Percentiles rank a stretch among this genome's conserved stretches.
Evolutionary conservation across 30 jellyfish, hydroid and myxozoan genomes (phyloP).

Genomic region (Aurelia coerulea): DNA sequence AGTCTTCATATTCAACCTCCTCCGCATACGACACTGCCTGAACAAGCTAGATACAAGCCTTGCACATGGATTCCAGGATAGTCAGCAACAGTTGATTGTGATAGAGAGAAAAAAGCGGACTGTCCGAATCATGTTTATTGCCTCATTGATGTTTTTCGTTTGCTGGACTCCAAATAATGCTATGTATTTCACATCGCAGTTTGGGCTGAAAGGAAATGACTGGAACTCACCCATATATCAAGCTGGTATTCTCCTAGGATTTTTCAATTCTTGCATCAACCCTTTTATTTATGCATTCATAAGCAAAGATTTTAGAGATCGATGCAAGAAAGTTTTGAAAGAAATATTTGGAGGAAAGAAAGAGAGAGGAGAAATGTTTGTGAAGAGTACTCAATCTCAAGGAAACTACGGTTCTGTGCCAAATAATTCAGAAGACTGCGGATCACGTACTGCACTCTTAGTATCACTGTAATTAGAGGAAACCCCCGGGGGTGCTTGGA

Average conservation of each 20-base stretch:
- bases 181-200: slow-evolving; percentile 27
- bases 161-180: slow-evolving; percentile 64
- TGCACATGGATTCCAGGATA: neutral
- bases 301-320: slow-evolving; percentile 43
- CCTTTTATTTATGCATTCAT: slow-evolving; percentile 60
- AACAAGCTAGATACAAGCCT: neutral
- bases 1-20: slow-evolving; percentile 11
- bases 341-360: neutral
- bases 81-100: neutral
- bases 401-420: too few relatives aligned
- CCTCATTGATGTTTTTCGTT: slow-evolving; percentile 53
- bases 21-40: slow-evolving; percentile 16
- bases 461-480: too few relatives aligned
- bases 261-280: slow-evolving; percentile 65
- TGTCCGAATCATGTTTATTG: slow-evolving; percentile 12
- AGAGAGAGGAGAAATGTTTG: too few relatives aligned
- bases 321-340: slow-evolving; percentile 3
- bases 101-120: slow-evolving; percentile 35
- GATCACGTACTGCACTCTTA: too few relatives aligned
- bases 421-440: too few relatives aligned
- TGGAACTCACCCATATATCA: slow-evolving; percentile 70
- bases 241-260: slow-evolving; percentile 41
- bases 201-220: slow-evolving; percentile 10
- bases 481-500: too few relatives aligned
- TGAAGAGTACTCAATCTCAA: too few relatives aligned